Conservation (phyloP, 2,113 vertebrate species). For the Promerops cafer region DNA sequence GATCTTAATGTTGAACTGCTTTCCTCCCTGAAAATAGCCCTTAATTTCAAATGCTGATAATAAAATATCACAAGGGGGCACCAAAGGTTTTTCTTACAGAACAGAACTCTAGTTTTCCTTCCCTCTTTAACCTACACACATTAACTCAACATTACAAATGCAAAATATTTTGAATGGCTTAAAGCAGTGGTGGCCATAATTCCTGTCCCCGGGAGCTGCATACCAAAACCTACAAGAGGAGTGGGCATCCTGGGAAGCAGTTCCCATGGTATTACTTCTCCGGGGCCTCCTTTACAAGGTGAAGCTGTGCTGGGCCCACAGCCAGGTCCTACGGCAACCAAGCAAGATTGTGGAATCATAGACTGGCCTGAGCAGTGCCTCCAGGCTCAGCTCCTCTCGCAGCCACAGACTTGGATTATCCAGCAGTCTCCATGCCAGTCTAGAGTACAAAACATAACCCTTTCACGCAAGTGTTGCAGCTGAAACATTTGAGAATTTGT, state of each 20-base stretch:
- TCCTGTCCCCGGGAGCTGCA: not conserved
- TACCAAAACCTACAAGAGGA: not conserved
- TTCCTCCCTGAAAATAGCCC: not conserved
- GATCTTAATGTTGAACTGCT: not conserved
- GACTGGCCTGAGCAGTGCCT: not conserved
- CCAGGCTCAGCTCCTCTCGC: not conserved
- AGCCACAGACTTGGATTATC: not conserved
- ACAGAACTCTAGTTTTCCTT: not conserved
- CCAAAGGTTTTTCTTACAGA: constrained; percentile 35
- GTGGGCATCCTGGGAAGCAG: not conserved
- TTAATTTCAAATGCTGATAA: not conserved
- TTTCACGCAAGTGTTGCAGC: not conserved
- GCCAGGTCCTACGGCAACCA: not conserved
- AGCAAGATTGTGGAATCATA: not conserved
- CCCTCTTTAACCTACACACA: not conserved
- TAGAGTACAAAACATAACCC: not conserved
- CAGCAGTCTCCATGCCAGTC: not conserved
- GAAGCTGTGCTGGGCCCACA: not conserved
- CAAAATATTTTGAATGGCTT: not conserved
- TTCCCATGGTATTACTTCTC: not conserved
- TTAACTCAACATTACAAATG: not conserved
- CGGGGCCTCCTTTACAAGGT: not conserved
- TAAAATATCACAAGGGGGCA: constrained; percentile 54
- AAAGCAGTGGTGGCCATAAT: not conserved
- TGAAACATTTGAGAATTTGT: not conserved